Evolutionary conservation across 2,797 vertebrate genomes (phyloP).

Genomic region (Catostomus latipinnis): DNA sequence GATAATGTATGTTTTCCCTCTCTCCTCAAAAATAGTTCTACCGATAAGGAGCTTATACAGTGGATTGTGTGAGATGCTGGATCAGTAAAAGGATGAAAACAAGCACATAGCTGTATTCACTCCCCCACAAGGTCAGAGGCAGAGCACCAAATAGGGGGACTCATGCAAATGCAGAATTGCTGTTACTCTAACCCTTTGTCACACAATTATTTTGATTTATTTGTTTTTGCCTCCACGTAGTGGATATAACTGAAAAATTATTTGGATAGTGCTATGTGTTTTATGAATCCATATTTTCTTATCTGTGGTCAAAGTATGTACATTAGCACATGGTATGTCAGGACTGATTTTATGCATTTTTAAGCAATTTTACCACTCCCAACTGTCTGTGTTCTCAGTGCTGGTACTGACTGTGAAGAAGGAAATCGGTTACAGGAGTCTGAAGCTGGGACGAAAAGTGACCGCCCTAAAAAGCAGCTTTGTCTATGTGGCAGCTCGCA

Average conservation of each 20-base stretch:
- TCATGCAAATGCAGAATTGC: background rate
- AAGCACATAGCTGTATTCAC: constrained; percentile 57
- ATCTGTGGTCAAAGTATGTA: background rate
- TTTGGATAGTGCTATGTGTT: background rate
- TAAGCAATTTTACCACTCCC: background rate
- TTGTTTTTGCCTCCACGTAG: background rate
- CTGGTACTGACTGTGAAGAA: background rate
- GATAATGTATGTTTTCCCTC: constrained; percentile 64
- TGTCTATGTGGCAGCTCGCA: constrained; percentile 27
- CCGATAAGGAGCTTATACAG: constrained; percentile 76
- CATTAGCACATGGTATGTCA: background rate
- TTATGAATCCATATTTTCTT: background rate
- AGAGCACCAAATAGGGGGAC: constrained; percentile 61
- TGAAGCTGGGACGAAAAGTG: constrained; percentile 5
- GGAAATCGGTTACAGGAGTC: background rate
- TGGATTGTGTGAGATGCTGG: constrained; percentile 73
- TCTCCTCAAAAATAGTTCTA: constrained; percentile 67
- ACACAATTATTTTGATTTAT: background rate
- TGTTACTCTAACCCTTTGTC: background rate
- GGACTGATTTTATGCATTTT: background rate
- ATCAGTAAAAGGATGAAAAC: constrained; percentile 69
- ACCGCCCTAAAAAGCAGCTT: constrained; percentile 25
- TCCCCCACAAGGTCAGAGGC: constrained; percentile 68
- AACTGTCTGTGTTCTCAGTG: background rate
- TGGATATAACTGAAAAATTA: background rate